These are phyloP conservation scores for Aphrophora alni DNA, from an alignment of 2,888 invertebrate species.

Conservation along the genomic window DNA sequence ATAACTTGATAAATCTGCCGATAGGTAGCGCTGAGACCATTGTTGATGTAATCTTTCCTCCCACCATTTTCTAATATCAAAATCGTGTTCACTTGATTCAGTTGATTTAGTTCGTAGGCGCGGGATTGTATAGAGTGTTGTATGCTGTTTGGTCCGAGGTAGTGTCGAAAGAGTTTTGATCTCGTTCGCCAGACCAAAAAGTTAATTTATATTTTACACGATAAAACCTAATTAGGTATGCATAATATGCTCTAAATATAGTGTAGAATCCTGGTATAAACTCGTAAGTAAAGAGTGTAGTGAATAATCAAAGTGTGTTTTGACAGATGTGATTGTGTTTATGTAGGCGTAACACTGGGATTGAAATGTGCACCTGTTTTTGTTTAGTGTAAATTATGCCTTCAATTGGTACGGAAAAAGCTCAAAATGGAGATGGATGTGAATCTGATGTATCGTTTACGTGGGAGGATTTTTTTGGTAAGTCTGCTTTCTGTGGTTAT, in stretches of 20 bases:
- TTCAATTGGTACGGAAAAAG: constrained; percentile 26
- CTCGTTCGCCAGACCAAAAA: background rate
- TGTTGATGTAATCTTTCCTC: background rate
- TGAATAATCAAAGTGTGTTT: background rate
- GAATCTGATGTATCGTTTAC: constrained; percentile 74
- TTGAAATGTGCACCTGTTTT: constrained; percentile 18
- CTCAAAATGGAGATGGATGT: constrained; percentile 49
- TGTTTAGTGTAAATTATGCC: constrained; percentile 33
- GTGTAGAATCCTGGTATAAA: background rate
- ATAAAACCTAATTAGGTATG: background rate
- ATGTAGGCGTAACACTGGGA: background rate
- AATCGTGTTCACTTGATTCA: background rate
- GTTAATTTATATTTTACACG: background rate
- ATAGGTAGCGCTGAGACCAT: background rate
- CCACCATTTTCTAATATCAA: background rate
- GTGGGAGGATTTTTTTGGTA: constrained; percentile 77
- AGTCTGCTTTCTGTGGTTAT: constrained; percentile 53
- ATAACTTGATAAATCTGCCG: background rate
- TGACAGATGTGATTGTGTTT: background rate
- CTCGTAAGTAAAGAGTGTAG: background rate
- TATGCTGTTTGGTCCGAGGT: background rate
- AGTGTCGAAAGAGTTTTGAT: background rate
- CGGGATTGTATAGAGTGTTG: background rate
- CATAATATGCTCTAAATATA: background rate
- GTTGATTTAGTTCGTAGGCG: background rate